Base-by-base conservation (phyloP, 1,140 invertebrate genomes). In the Samia ricini region DNA sequence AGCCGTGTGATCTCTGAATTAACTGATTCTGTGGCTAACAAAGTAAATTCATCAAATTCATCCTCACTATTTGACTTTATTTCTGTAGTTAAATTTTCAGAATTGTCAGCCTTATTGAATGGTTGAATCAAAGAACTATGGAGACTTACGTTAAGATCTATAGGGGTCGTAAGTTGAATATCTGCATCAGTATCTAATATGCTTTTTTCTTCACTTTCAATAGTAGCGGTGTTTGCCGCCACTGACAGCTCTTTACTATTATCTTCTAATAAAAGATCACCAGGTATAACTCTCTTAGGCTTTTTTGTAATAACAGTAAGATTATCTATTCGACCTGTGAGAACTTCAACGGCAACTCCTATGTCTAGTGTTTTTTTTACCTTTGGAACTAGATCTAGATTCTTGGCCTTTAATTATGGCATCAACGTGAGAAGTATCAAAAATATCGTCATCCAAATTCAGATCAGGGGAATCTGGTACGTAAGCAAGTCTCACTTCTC, bases 401-500 rank as follows among this genome's bases (percentile, higher is more conserved):
- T 93, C 93, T 42, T 94, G 93, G 7, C 94, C 94, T 82, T 95
- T 95, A 0, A 97, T 95, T 22, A 97, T 93, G 74, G 95, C 95
- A 61, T 97, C 96, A 24, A 96, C 96, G 66, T 94, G 95, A 1
- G 96, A 95, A 12, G 96, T 98, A 75, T 98, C 96, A 79, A 98
- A 98, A 33, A 93, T 92, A 64, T 94, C 94, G 73, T 94, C 94
- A 54, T 94, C 94, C 55, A 92, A 77, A 54, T 93, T 92, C 64
- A 95, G 93, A 26, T 95, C 91, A 2, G 94, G 94, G 4, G 96
- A 96, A 75, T 96, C 96, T 3, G 97, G 96, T 58, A 98, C 96
- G 69, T 97, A 96, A 6, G 95, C 95, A 85, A 98, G 91, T 91
- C 96, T 95, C 10, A 97, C 93, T 79, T 97, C 96, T 63, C 96